Evolutionary conservation across 2,113 vertebrate species (phyloP).

Genomic region (Anarrhichthys ocellatus): DNA sequence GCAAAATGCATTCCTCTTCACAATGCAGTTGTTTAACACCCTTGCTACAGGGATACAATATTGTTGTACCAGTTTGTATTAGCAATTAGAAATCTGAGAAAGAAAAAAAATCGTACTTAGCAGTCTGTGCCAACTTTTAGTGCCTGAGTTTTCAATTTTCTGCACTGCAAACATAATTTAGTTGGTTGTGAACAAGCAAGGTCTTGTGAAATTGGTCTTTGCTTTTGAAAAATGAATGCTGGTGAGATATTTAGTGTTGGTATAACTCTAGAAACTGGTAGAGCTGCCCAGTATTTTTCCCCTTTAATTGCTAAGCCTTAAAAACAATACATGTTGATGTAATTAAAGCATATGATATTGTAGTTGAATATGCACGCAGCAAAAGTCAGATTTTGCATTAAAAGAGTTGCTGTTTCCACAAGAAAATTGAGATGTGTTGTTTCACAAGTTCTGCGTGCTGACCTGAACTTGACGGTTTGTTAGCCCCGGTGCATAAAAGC

Average conservation of each 20-base stretch:
- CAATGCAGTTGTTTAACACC: not conserved
- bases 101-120: not conserved
- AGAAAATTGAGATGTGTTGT: constrained; percentile 29
- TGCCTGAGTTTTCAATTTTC: not conserved
- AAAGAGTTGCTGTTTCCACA: not conserved
- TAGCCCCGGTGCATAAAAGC: constrained; percentile 89
- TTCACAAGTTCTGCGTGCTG: constrained; percentile 72
- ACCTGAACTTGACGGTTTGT: constrained; percentile 86
- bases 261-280: not conserved
- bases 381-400: not conserved
- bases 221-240: not conserved
- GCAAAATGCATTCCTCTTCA: not conserved
- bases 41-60: not conserved
- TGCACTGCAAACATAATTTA: not conserved
- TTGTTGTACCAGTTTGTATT: not conserved
- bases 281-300: not conserved
- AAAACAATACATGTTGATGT: not conserved
- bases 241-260: not conserved
- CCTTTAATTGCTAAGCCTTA: not conserved
- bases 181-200: not conserved
- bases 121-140: no score
- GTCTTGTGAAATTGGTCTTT: not conserved
- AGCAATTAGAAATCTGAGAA: not conserved
- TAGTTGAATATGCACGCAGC: not conserved
- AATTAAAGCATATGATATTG: not conserved